These are phyloP conservation scores for Mesorhabditis sp. DNA, from an alignment of 2,888 invertebrate genomes.

Conservation along the genomic window DNA sequence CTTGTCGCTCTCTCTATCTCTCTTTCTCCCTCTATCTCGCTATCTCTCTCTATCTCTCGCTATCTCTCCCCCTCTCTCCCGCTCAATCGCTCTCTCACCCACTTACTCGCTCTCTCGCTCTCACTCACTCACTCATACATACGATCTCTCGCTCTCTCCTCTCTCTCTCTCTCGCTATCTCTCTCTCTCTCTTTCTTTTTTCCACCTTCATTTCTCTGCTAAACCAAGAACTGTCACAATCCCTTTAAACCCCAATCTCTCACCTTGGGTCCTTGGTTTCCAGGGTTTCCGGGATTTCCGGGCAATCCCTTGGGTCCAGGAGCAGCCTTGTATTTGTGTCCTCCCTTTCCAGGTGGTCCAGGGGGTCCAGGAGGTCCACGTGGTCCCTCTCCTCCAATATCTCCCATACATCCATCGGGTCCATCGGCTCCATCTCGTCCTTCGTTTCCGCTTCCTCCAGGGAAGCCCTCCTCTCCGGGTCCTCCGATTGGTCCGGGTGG, in stretches of 20 bases:
- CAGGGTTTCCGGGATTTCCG: slow-evolving; percentile 2
- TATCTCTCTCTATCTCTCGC: too few species aligned
- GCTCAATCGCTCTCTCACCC: too few species aligned
- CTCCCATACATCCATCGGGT: background rate
- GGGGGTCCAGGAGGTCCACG: slow-evolving; percentile 24
- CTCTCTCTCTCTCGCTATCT: background rate
- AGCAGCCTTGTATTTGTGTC: slow-evolving; percentile 13
- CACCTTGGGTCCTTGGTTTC: background rate
- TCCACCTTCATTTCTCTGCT: slow-evolving; percentile 14
- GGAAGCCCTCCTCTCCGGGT: slow-evolving; percentile 12
- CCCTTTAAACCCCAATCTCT: background rate
- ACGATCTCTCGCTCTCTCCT: too few species aligned
- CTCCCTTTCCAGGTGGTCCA: slow-evolving; percentile 24
- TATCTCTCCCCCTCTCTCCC: too few species aligned
- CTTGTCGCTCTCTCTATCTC: too few species aligned
- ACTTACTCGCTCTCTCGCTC: too few species aligned
- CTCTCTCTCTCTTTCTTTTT: too few species aligned
- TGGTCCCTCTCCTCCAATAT: slow-evolving; percentile 24
- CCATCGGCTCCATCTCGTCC: slow-evolving; percentile 6
- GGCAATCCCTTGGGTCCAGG: slow-evolving; percentile 1
- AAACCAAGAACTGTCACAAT: background rate
- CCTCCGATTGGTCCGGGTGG: slow-evolving; percentile 23
- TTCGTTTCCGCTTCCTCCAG: background rate
- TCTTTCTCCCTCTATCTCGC: too few species aligned
- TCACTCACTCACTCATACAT: too few species aligned